Evolutionary conservation across 2,797 vertebrate genomes (phyloP).

Genomic region (Odontamblyopus lacepedii): DNA sequence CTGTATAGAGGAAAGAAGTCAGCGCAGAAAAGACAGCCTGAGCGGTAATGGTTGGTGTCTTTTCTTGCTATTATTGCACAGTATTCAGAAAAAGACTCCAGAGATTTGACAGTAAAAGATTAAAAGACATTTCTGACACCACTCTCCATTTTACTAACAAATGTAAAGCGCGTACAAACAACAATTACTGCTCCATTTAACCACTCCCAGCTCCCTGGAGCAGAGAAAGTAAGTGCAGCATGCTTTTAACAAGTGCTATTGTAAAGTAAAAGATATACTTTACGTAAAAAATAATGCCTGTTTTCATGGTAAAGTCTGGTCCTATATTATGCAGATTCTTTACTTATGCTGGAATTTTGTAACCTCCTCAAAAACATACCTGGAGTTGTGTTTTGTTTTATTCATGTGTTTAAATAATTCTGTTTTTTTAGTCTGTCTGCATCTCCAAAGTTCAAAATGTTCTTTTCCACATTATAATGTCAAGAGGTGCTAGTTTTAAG

Average conservation of each 20-base stretch:
- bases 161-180: conserved; percentile 4
- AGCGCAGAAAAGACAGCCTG: neutral
- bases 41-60: neutral
- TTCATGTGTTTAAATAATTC: no score
- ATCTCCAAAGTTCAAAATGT: no score
- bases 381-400: no score
- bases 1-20: conserved; percentile 5
- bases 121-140: conserved; percentile 11
- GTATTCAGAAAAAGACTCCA: neutral
- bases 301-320: neutral
- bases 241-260: neutral
- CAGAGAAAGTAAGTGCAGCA: neutral
- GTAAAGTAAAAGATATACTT: neutral
- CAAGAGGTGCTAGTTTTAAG: no score
- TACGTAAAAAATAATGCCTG: neutral
- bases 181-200: conserved; percentile 11
- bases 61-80: neutral
- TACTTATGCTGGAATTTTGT: no score
- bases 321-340: no score
- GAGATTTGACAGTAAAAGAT: conserved; percentile 7
- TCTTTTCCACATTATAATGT: no score
- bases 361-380: no score
- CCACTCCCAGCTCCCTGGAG: neutral
- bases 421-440: no score
- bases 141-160: conserved; percentile 10